Evolutionary conservation across 2,797 vertebrate species (phyloP).

Genomic region (Petrocephalus schoutedeni): DNA sequence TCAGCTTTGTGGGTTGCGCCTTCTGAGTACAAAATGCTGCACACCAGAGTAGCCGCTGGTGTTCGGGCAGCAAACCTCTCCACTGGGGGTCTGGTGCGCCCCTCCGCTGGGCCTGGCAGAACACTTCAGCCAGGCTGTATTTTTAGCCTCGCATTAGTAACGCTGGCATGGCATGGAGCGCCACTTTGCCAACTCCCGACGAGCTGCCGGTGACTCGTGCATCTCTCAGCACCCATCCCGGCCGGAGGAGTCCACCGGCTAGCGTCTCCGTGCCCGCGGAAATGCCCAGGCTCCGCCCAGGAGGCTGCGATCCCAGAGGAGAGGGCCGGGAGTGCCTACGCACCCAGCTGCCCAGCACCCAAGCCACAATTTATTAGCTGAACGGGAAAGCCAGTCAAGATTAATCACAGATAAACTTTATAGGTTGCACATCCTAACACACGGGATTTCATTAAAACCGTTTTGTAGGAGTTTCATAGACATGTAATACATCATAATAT

Average conservation of each 20-base stretch:
- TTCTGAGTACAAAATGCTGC: conserved; percentile 2
- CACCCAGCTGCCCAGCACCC: not conserved
- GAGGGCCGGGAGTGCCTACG: not conserved
- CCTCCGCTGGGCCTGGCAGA: conserved; percentile 6
- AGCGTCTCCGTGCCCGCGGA: not conserved
- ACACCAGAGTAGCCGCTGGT: not conserved
- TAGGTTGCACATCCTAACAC: not conserved
- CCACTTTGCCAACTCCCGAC: conserved; percentile 13
- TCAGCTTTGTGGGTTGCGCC: not conserved
- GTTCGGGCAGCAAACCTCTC: conserved; percentile 1
- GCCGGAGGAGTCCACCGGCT: not conserved
- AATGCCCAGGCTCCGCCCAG: not conserved
- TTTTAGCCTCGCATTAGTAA: conserved; percentile 32
- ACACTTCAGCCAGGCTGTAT: conserved; percentile 17
- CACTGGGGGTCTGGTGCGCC: not conserved
- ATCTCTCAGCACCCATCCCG: conserved; percentile 15
- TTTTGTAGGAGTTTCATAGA: not conserved
- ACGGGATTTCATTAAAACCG: not conserved
- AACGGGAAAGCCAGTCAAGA: not conserved
- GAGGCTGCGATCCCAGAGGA: not conserved
- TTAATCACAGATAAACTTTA: not conserved
- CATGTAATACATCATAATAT: not conserved
- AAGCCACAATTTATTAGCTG: not conserved
- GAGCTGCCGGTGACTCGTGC: conserved; percentile 1
- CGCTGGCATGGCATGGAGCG: conserved; percentile 11